phyloP scores from a whole-genome alignment of 1,140 invertebrate species.

The Drosophila littoralis region DNA sequence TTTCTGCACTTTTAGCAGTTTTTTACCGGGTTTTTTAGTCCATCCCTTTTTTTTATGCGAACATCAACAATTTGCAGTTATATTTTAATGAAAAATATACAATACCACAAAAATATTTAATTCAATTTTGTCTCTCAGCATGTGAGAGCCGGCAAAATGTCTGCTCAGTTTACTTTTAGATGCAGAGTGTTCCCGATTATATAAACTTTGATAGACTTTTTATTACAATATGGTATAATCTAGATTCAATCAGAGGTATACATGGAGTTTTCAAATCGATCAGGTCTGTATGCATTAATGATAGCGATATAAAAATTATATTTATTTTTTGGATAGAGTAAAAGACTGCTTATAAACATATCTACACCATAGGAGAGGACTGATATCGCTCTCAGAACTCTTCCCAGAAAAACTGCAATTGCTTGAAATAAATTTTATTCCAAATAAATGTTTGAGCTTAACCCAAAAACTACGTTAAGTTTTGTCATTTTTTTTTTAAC shows the following conservation, averaged over 20 bases:
- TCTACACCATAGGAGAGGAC: too few relatives aligned
- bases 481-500: too few relatives aligned
- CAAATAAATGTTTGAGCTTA: too few relatives aligned
- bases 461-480: too few relatives aligned
- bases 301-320: not conserved
- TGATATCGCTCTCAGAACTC: too few relatives aligned
- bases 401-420: too few relatives aligned
- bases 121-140: constrained; percentile 61
- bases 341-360: too few relatives aligned
- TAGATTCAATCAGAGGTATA: not conserved
- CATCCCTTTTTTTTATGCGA: constrained; percentile 3
- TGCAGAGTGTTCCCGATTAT: not conserved
- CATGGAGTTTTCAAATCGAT: too few relatives aligned
- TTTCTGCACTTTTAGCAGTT: constrained; percentile 38
- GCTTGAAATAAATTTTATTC: too few relatives aligned
- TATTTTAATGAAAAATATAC: constrained; percentile 77
- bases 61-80: constrained; percentile 63
- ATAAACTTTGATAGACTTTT: too few relatives aligned
- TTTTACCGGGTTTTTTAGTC: constrained; percentile 24
- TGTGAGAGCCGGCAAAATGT: not conserved
- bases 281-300: too few relatives aligned
- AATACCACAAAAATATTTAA: constrained; percentile 65
- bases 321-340: too few relatives aligned
- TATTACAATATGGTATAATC: not conserved
- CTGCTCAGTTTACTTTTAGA: not conserved